Percentiles rank a stretch among this genome's conserved stretches.
Conservation (phyloP, 2,113 vertebrate genomes). For the Phalacrocorax carbo region DNA sequence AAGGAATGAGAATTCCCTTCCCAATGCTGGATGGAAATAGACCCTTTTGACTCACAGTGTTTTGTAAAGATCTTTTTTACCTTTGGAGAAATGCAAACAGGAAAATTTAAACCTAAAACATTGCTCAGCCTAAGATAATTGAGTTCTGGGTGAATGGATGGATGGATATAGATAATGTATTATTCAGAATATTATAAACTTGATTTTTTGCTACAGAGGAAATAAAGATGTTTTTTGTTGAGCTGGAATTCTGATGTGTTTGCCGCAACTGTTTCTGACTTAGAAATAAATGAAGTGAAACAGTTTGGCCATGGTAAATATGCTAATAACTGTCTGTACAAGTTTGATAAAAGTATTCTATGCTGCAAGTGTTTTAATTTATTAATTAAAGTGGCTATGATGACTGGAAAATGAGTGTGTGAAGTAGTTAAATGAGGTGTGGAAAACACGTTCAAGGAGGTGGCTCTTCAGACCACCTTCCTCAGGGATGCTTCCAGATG, state of each 20-base stretch:
- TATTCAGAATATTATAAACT: conserved; percentile 32
- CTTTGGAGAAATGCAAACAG: conserved; percentile 1
- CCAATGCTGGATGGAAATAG: background rate
- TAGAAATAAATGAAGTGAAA: conserved; percentile 38
- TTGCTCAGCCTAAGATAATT: conserved; percentile 7
- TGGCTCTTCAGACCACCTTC: background rate
- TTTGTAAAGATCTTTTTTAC: background rate
- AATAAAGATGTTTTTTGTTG: background rate
- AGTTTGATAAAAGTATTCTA: conserved; percentile 23
- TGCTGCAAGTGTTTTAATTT: conserved; percentile 3
- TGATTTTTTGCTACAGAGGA: conserved; percentile 1
- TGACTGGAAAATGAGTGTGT: background rate
- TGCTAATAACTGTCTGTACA: conserved; percentile 33
- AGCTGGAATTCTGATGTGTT: background rate
- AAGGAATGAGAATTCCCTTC: conserved; percentile 10
- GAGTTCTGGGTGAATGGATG: conserved; percentile 25
- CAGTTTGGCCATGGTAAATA: conserved; percentile 13
- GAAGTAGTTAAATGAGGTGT: background rate
- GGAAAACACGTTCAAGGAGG: background rate
- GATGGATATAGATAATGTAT: conserved; percentile 18
- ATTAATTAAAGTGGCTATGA: background rate
- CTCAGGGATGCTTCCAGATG: background rate
- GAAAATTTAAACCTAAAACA: background rate
- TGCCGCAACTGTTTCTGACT: conserved; percentile 10
- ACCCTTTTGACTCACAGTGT: background rate